Percentiles rank a stretch among this genome's conserved stretches.
These are phyloP conservation scores for Hemicentrotus pulcherrimus DNA, from an alignment of 35 echinoderm and acorn worm genomes.

Conservation along the genomic window DNA sequence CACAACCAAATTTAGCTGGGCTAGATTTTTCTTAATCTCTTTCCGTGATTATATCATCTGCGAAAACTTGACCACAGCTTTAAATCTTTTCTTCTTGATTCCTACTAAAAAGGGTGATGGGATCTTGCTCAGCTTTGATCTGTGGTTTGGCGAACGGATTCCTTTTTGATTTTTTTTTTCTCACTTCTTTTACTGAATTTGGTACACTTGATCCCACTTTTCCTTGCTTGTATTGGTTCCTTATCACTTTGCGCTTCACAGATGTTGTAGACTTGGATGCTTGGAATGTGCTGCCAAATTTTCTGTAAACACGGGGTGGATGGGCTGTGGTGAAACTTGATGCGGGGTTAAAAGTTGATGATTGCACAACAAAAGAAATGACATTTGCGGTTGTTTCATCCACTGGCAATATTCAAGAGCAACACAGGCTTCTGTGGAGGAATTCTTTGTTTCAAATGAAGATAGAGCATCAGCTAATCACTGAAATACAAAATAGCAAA, in stretches of 20 bases:
- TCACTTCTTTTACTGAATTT: neutral
- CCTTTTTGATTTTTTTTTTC: neutral
- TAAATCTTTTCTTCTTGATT: neutral
- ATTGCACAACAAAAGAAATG: conserved; percentile 20
- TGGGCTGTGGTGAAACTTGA: conserved; percentile 33
- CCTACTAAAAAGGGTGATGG: neutral
- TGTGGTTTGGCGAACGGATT: neutral
- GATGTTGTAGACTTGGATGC: conserved; percentile 17
- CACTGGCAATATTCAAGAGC: neutral
- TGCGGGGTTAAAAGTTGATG: conserved; percentile 35
- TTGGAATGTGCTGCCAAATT: conserved; percentile 34
- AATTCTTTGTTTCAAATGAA: conserved; percentile 6
- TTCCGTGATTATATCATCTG: neutral
- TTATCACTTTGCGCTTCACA: conserved; percentile 29
- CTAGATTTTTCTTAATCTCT: neutral
- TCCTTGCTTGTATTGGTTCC: neutral
- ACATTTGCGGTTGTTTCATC: conserved; percentile 21
- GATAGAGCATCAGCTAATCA: neutral
- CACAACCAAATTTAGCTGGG: neutral
- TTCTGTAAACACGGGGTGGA: neutral
- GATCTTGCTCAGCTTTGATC: neutral
- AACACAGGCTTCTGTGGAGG: neutral
- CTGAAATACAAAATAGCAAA: neutral
- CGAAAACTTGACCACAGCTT: neutral
- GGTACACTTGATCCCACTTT: neutral